Evolutionary conservation across 2,113 vertebrate genomes (phyloP), one percentile per base, ranked within the genome.

Genomic region (Cavia aperea): DNA sequence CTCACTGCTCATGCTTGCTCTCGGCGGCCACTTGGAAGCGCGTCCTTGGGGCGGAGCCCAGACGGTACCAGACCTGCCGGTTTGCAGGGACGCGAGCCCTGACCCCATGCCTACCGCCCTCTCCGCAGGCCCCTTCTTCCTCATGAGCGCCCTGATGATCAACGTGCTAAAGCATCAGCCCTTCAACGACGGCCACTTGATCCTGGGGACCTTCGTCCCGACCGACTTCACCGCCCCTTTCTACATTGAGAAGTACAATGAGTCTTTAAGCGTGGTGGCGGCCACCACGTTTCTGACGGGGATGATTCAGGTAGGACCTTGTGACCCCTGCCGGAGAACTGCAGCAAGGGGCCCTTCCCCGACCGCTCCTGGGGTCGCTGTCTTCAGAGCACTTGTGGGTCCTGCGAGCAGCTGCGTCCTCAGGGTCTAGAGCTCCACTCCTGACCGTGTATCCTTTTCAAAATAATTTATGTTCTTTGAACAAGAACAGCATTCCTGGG

Each of bases 261-360:
- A 79, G n/a, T 96, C 94, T 60, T 72, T 98, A 79, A 95, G 90
- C 6, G 51, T 92, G 13, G 95, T 96, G 4, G 95, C 96, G n/a
- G 83, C 97, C 39, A 63, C 96, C 58, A 97, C 96, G 4, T 97
- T 97, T 92, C 79, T 97, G 81, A 96, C 97, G 86, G 97, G 97
- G 31, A 81, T 97, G 60, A 95, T 98, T 90, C 97, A 97, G 96
- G 97, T 97, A 97, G 72, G 94, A 92, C 10, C 56, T 63, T 77
- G 36, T 54, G 77, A 49, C 54, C 86, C 36, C 73, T 81, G 65
- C 43, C 84, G 49, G 93, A 84, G 4, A 82, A 46, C n/a, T 43
- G 5, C 56, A 94, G 18, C 18, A 33, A 72, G 51, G 56, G 19
- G 21, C 21, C 56, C 43, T 63, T 79, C 90, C 36, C 60, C 88